phyloP scores from a whole-genome alignment of 2,888 invertebrate genomes.

The Heteromyza rotundicornis region DNA sequence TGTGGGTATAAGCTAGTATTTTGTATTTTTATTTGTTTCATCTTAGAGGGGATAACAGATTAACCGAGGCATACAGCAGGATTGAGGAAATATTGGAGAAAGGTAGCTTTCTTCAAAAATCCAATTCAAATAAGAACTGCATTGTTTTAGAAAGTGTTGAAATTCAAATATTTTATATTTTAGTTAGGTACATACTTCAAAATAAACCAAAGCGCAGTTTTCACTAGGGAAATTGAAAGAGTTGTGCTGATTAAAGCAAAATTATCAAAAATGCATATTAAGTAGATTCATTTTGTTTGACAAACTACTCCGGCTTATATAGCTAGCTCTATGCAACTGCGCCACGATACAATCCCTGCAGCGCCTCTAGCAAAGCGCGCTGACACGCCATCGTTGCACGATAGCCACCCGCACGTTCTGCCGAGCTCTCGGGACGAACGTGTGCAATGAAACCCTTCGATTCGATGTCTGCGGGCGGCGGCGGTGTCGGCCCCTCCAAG shows the following conservation, averaged over 20 bases:
- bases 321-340: no score
- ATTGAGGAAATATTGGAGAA: no score
- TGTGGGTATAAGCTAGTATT: no score
- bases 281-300: no score
- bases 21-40: no score
- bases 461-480: slow-evolving; percentile 69
- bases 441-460: slow-evolving; percentile 75
- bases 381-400: slow-evolving; percentile 81
- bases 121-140: no score
- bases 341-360: slow-evolving; percentile 71
- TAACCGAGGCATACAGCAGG: no score
- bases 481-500: slow-evolving; percentile 78
- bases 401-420: slow-evolving; percentile 89
- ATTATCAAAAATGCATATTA: background rate
- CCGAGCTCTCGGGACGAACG: slow-evolving; percentile 74
- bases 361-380: slow-evolving; percentile 86
- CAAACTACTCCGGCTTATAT: no score
- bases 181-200: background rate
- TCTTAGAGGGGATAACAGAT: no score
- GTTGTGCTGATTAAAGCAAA: background rate
- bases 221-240: background rate
- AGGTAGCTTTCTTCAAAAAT: no score
- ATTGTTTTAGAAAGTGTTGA: no score
- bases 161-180: no score
- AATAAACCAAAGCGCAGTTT: background rate